Base-by-base conservation (phyloP, 2,797 vertebrate genomes). In the Sebastes taczanowskii region DNA sequence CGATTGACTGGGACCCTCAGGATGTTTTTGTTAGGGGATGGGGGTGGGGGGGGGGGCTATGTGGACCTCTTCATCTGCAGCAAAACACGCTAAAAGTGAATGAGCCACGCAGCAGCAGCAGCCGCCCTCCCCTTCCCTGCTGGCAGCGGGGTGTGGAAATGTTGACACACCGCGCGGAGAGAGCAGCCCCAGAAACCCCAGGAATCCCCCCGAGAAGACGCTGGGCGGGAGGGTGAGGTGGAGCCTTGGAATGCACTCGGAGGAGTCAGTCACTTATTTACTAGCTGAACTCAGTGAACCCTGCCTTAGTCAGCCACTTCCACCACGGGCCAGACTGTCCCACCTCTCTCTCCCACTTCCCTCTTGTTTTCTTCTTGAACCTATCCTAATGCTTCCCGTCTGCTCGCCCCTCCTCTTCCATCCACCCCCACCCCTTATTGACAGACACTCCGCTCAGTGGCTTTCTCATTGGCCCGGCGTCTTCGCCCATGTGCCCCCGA, bases 221-320 rank as follows among this genome's bases (percentile, higher is more conserved):
- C 86, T 75, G 86, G 93, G 90, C 91, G 92, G 90, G 84, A 81
- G 90, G 92, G 84, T 90, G 91, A 94, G 95, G 88, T 84, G 90
- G 94, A 95, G 93, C 91, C 90, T 90, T 95, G 94, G 95, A 96
- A 96, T 96, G 95, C 87, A 91, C 89, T 93, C 77, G 53, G 75
- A 95, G 92, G 88, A 92, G 71, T 95, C 92, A 91, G 81, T 95
- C 95, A 93, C 91, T 97, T 95, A 94, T 96, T 97, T 96, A 95
- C 94, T 93, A 87, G 93, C 93, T 92, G 89, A 95, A 95, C 95
- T 95, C 88, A 42, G 93, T 96, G 96, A 97, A 97, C 95, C 91
- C 87, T 80, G 90, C 91, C 89, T 95, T 95, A 96, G 88, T 95
- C 85, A 95, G 94, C 95, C 35, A 70, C 92, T 93, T 93, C 91